Evolutionary conservation across 2,797 vertebrate species (phyloP).

Genomic region (Poeciliopsis gracilis): DNA sequence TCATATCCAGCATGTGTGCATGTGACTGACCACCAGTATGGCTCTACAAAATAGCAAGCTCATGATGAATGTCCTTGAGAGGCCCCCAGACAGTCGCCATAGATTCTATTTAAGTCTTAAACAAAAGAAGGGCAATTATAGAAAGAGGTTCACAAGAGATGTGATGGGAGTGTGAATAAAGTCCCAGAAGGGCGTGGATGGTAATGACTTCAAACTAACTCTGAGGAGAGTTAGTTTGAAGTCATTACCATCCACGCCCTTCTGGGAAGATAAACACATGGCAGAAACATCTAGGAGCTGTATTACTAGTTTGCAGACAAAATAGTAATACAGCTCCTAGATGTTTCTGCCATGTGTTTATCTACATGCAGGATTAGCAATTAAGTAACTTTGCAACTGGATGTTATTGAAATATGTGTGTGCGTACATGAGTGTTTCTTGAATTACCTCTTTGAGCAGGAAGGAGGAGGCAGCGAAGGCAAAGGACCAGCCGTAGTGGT

Average conservation of each 20-base stretch:
- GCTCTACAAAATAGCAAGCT: constrained; percentile 51
- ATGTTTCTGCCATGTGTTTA: not conserved
- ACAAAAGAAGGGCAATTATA: constrained; percentile 63
- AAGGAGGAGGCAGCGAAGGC: constrained; percentile 92
- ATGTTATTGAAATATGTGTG: not conserved
- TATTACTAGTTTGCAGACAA: no score
- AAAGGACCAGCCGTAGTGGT: constrained; percentile 92
- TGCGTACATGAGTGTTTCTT: not conserved
- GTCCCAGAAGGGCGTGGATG: constrained; percentile 52
- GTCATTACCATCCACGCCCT: no score
- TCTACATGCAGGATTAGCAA: not conserved
- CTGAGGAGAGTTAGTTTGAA: constrained; percentile 56
- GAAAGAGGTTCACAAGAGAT: constrained; percentile 61
- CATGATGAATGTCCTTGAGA: constrained; percentile 59
- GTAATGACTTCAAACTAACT: constrained; percentile 66
- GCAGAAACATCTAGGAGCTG: no score
- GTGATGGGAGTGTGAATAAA: constrained; percentile 65
- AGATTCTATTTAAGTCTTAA: constrained; percentile 72
- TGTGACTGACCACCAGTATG: constrained; percentile 50
- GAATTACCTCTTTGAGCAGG: constrained; percentile 89
- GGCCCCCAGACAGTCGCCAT: constrained; percentile 60
- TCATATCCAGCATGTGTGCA: constrained; percentile 36
- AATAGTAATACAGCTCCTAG: no score
- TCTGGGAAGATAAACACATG: no score
- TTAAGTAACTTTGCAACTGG: not conserved